Conservation (phyloP, 2,113 vertebrate genomes). For the Serinus canaria region DNA sequence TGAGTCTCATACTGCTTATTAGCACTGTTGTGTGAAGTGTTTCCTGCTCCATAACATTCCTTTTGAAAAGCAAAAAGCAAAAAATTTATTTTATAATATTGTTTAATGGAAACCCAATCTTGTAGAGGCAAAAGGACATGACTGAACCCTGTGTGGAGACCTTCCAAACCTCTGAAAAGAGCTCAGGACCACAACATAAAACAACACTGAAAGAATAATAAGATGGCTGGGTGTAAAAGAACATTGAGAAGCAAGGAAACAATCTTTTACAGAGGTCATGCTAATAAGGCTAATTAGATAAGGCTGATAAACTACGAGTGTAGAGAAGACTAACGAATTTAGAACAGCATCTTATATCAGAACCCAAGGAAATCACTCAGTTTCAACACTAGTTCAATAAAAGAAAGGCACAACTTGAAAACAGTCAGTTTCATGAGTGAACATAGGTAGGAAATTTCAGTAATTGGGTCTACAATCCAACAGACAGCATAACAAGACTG, state of each 20-base stretch:
- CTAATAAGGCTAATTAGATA: background rate
- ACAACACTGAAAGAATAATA: background rate
- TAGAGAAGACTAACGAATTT: background rate
- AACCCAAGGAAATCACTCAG: background rate
- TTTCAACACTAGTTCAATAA: background rate
- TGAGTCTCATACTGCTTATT: background rate
- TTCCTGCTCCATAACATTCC: background rate
- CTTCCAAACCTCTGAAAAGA: background rate
- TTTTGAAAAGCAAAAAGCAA: background rate
- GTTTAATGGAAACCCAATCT: background rate
- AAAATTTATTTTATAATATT: background rate
- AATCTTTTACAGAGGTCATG: background rate
- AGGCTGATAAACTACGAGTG: background rate
- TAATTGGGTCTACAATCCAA: background rate
- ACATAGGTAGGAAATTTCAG: background rate
- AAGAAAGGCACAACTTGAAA: background rate
- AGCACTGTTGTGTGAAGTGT: background rate
- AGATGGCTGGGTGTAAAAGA: background rate
- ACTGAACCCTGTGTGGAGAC: background rate
- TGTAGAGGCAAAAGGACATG: background rate
- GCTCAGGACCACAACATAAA: background rate
- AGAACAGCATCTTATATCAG: background rate
- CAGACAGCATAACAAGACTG: background rate
- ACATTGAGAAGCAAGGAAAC: background rate
- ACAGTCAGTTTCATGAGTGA: background rate